A percentile compares a stretch with the other conserved stretches of the same genome.
Evolutionary conservation across 1,140 invertebrate genomes (phyloP).

Genomic region (Lithobius niger): DNA sequence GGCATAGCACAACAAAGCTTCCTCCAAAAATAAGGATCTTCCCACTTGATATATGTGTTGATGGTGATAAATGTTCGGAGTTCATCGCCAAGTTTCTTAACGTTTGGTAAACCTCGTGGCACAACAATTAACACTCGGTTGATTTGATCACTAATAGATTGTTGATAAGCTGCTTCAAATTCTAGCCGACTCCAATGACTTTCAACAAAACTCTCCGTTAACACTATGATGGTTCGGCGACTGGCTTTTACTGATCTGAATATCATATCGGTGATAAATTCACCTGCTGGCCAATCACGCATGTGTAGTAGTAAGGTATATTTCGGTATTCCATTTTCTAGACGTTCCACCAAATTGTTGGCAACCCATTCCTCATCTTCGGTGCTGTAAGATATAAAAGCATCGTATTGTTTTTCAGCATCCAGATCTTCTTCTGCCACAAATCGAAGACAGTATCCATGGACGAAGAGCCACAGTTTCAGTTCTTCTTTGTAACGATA

Average conservation of each 20-base stretch:
- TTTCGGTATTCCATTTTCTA: not conserved
- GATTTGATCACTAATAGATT: not conserved
- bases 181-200: not conserved
- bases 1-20: not conserved
- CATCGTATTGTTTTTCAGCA: slow-evolving; percentile 4
- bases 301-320: not conserved
- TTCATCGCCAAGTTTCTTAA: not conserved
- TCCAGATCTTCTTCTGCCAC: not conserved
- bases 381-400: not conserved
- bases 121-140: not conserved
- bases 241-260: not conserved
- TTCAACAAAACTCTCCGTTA: not conserved
- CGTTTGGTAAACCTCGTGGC: not conserved
- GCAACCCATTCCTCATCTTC: slow-evolving; percentile 2
- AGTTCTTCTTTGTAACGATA: not conserved
- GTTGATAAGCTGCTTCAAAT: not conserved
- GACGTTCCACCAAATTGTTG: not conserved
- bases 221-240: not conserved
- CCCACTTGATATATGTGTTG: not conserved
- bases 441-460: not conserved
- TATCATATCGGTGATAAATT: not conserved
- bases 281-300: not conserved
- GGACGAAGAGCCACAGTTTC: not conserved
- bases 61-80: not conserved
- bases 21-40: not conserved